phyloP scores from a whole-genome alignment of 2,888 invertebrate genomes.

The Drosophila hamatofila region DNA sequence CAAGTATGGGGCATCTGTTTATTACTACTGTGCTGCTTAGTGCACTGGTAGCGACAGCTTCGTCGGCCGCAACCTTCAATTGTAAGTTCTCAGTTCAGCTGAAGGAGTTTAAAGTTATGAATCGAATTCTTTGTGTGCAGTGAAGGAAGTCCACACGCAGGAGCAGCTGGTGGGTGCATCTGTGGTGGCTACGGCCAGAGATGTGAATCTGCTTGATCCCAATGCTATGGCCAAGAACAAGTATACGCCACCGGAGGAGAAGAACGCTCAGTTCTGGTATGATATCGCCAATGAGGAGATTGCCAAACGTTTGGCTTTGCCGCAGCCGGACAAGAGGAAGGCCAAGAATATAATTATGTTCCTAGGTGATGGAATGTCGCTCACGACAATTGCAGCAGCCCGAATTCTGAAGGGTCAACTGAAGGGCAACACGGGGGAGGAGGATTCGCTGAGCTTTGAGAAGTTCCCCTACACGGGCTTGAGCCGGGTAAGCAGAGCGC shows the following conservation, averaged over 20 bases:
- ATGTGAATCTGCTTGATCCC: conserved; percentile 37
- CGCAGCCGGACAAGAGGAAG: conserved; percentile 57
- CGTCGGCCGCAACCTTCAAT: conserved; percentile 31
- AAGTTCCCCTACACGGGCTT: conserved; percentile 88
- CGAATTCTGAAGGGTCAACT: conserved; percentile 88
- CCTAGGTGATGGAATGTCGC: conserved; percentile 89
- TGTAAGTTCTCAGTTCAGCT: conserved; percentile 25
- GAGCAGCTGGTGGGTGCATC: conserved; percentile 54
- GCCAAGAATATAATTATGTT: conserved; percentile 82
- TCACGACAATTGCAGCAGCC: conserved; percentile 89
- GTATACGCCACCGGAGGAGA: conserved; percentile 60
- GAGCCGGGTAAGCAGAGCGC: conserved; percentile 86
- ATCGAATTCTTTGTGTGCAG: conserved; percentile 29
- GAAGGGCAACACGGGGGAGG: conserved; percentile 87
- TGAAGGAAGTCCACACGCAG: conserved; percentile 43
- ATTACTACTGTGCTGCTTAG: conserved; percentile 25
- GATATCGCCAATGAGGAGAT: conserved; percentile 62
- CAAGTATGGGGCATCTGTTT: conserved; percentile 29
- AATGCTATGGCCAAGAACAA: conserved; percentile 62
- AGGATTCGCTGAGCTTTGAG: conserved; percentile 87
- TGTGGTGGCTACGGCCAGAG: background rate
- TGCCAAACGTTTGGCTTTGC: conserved; percentile 51
- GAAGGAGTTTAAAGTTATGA: background rate
- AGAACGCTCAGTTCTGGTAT: conserved; percentile 69
- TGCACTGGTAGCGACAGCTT: conserved; percentile 14